Evolutionary conservation across 1,140 invertebrate species (phyloP).

Genomic region (Ganaspis sp.): DNA sequence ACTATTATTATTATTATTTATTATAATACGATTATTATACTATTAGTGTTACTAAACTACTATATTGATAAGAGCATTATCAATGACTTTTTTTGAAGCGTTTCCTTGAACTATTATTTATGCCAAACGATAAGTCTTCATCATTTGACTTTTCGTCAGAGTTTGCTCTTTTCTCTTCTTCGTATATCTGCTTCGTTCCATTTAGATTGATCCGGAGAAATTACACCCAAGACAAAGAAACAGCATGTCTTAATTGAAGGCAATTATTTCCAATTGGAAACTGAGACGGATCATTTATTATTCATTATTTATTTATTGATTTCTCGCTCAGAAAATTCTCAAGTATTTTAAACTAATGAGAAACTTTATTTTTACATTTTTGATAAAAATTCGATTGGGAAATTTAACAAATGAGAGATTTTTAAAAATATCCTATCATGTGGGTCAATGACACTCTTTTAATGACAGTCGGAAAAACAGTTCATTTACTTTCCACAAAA

Average conservation of each 20-base stretch:
- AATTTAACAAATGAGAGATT: too few species aligned
- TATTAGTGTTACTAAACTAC: neutral
- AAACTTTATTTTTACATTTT: too few species aligned
- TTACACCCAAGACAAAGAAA: constrained; percentile 24
- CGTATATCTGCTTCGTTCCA: constrained; percentile 1
- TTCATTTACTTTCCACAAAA: too few species aligned
- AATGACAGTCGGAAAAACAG: too few species aligned
- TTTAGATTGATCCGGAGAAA: constrained; percentile 8
- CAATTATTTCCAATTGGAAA: constrained; percentile 25
- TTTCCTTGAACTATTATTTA: neutral
- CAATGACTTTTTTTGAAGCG: neutral
- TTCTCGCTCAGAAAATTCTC: neutral
- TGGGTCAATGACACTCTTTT: too few species aligned
- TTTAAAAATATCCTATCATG: too few species aligned
- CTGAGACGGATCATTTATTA: neutral
- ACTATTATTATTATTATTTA: neutral
- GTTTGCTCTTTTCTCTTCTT: neutral
- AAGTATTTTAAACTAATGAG: too few species aligned
- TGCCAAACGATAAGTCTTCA: constrained; percentile 5
- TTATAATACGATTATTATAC: neutral
- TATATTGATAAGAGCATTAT: neutral
- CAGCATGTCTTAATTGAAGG: neutral
- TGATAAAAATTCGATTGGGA: too few species aligned
- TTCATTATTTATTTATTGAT: neutral
- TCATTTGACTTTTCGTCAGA: neutral